A percentile compares a stretch with the other conserved stretches of the same genome.
Evolutionary conservation across 2,888 invertebrate species (phyloP).

Genomic region (Rhamnusium bicolor): DNA sequence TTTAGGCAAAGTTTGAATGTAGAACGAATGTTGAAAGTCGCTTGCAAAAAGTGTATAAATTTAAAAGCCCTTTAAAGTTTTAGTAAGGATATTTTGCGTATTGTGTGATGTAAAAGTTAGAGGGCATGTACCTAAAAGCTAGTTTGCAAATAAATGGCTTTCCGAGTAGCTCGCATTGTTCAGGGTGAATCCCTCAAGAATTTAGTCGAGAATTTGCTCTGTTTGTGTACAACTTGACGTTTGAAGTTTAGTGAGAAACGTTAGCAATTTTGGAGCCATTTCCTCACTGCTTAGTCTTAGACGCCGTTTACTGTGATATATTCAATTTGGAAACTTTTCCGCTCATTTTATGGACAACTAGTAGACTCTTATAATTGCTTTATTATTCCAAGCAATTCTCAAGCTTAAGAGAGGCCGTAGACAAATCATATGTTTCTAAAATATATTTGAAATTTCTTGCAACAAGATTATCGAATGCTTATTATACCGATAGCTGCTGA

Average conservation of each 20-base stretch:
- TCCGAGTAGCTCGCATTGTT: slow-evolving; percentile 60
- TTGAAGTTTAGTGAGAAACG: slow-evolving; percentile 48
- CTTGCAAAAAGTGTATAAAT: slow-evolving; percentile 12
- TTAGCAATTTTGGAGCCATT: slow-evolving; percentile 33
- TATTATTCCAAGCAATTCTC: slow-evolving; percentile 12
- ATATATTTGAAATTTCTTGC: neutral
- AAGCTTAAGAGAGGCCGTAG: neutral
- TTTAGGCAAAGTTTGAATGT: neutral
- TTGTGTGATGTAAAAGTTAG: slow-evolving; percentile 60
- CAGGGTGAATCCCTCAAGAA: slow-evolving; percentile 57
- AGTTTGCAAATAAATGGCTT: slow-evolving; percentile 64
- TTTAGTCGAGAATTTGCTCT: slow-evolving; percentile 53
- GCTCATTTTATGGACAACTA: slow-evolving; percentile 3
- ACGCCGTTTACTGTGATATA: neutral
- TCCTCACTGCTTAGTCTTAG: slow-evolving; percentile 8
- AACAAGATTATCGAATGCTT: no score
- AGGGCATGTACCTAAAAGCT: slow-evolving; percentile 59
- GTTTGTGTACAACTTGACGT: slow-evolving; percentile 57
- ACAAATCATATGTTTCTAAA: no score
- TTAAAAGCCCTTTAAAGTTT: slow-evolving; percentile 27
- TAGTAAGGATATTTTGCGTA: slow-evolving; percentile 39
- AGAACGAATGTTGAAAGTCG: slow-evolving; percentile 13
- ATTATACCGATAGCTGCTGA: no score
- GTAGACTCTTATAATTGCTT: slow-evolving; percentile 21
- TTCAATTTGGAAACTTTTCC: neutral